phyloP scores from a whole-genome alignment of 1,140 invertebrate genomes.

The Polyergus mexicanus region DNA sequence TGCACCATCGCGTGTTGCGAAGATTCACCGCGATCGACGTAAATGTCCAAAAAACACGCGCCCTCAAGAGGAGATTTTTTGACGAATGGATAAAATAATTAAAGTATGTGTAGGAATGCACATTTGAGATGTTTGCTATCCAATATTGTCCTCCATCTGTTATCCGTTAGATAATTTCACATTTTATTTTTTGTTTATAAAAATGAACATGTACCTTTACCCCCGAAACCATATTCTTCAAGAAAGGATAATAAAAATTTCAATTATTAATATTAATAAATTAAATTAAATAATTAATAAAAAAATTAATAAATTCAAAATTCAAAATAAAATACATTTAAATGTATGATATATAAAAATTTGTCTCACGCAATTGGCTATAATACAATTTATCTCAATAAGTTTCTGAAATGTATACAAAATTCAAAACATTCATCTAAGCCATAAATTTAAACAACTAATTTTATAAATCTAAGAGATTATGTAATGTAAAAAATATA shows the following conservation, averaged over 20 bases:
- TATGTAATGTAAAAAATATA: background rate
- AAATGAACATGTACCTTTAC: too few relatives aligned
- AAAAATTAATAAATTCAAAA: too few relatives aligned
- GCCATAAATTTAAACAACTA: background rate
- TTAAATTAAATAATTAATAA: too few relatives aligned
- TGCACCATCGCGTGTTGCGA: conserved; percentile 27
- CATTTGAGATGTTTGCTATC: background rate
- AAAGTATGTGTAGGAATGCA: background rate
- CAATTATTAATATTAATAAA: too few relatives aligned
- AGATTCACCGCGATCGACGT: conserved; percentile 21
- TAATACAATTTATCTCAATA: background rate
- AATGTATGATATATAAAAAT: background rate
- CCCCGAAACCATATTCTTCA: too few relatives aligned
- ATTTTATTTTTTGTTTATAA: background rate
- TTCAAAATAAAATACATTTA: too few relatives aligned
- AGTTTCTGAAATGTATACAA: background rate
- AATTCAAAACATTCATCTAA: background rate
- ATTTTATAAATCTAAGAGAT: conserved; percentile 5
- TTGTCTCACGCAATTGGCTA: background rate
- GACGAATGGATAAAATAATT: background rate
- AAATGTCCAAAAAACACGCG: background rate
- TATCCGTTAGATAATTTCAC: background rate
- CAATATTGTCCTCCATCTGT: background rate
- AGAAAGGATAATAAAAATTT: too few relatives aligned
- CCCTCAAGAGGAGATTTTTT: background rate